Percentiles rank a stretch among this genome's conserved stretches.
These are phyloP conservation scores for Borostomias antarcticus DNA, from an alignment of 2,797 vertebrate species.

Conservation along the genomic window DNA sequence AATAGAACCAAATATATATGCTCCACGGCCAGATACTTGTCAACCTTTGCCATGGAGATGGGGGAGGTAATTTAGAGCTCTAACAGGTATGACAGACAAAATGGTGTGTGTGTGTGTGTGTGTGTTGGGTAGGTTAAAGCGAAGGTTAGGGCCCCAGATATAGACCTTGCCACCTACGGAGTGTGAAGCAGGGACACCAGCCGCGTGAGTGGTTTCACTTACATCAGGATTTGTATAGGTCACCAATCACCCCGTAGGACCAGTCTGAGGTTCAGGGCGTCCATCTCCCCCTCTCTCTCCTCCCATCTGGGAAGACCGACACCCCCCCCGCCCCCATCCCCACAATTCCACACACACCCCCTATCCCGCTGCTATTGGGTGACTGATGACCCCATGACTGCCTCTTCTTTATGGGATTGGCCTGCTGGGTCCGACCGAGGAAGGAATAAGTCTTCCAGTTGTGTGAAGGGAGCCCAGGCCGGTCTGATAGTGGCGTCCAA, in stretches of 20 bases:
- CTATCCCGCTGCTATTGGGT: conserved; percentile 21
- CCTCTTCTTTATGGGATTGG: conserved; percentile 36
- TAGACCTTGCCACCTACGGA: conserved; percentile 16
- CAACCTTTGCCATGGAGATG: conserved; percentile 55
- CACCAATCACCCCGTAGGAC: conserved; percentile 37
- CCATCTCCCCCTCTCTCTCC: conserved; percentile 33
- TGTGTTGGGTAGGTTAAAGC: conserved; percentile 27
- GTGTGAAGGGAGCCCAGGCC: conserved; percentile 57
- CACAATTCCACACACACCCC: background rate
- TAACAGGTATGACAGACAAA: conserved; percentile 76
- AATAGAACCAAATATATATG: conserved; percentile 77
- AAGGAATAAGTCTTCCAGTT: conserved; percentile 55
- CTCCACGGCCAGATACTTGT: conserved; percentile 60
- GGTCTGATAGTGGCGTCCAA: conserved; percentile 52
- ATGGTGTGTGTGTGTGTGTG: conserved; percentile 14
- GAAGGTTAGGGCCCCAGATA: conserved; percentile 52
- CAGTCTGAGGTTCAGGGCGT: conserved; percentile 18
- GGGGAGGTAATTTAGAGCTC: conserved; percentile 77
- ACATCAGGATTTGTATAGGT: conserved; percentile 48
- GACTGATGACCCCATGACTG: conserved; percentile 25
- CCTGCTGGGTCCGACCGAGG: conserved; percentile 38
- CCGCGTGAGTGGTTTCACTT: conserved; percentile 31
- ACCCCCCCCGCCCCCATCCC: conserved; percentile 8
- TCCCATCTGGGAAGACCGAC: conserved; percentile 29
- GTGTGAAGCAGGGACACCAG: conserved; percentile 20